phyloP scores from a whole-genome alignment of 2,888 invertebrate genomes.

The Sminthurides aquaticus region DNA sequence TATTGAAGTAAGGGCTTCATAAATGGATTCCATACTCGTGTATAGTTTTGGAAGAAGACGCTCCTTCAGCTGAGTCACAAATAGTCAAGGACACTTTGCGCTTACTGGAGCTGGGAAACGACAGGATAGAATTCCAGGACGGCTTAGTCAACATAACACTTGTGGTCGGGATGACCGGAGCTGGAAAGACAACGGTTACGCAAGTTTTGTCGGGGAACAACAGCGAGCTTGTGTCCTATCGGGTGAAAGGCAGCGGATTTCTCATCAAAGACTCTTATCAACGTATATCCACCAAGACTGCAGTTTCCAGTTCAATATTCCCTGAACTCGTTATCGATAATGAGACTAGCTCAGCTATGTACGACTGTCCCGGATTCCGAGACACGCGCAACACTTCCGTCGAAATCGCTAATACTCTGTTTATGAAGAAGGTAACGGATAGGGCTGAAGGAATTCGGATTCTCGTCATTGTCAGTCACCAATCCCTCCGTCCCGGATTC shows the following conservation, averaged over 20 bases:
- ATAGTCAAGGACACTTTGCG: no score
- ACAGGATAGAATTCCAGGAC: no score
- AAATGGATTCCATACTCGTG: no score
- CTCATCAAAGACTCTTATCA: background rate
- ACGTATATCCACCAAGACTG: background rate
- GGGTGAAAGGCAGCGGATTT: background rate
- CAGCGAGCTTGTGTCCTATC: background rate
- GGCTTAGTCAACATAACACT: background rate
- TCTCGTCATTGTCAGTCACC: background rate
- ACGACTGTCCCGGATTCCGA: slow-evolving; percentile 17
- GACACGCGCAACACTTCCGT: slow-evolving; percentile 5
- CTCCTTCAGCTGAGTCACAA: no score
- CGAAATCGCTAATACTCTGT: slow-evolving; percentile 11
- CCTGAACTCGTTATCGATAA: slow-evolving; percentile 2
- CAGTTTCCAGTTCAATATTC: background rate
- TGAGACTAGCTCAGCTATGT: background rate
- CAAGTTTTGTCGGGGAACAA: background rate
- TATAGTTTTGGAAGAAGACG: no score
- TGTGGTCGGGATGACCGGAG: background rate
- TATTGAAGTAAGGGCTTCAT: no score
- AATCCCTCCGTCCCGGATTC: background rate
- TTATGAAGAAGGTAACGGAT: slow-evolving; percentile 5
- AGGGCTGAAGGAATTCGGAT: background rate
- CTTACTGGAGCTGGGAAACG: no score
- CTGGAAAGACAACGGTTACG: background rate